Conservation (phyloP, 2,113 vertebrate genomes). For the Saimiri boliviensis region DNA sequence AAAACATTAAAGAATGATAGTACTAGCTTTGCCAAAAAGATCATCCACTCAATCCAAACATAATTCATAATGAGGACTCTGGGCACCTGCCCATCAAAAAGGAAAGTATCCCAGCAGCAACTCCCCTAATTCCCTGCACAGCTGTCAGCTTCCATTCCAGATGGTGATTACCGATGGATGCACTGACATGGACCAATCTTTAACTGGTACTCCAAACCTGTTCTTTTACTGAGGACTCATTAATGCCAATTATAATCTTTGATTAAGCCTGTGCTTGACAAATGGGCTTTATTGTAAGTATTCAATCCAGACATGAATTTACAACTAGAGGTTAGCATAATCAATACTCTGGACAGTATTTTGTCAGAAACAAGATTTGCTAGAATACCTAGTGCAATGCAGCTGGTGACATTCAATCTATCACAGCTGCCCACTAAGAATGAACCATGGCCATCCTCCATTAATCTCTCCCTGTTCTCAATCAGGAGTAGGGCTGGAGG, state of each 20-base stretch:
- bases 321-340: conserved; percentile 67
- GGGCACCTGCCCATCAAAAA: background rate
- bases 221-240: conserved; percentile 22
- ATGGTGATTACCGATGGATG: background rate
- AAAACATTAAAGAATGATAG: conserved; percentile 31
- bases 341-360: conserved; percentile 65
- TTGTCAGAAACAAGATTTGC: conserved; percentile 69
- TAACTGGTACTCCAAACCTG: conserved; percentile 49
- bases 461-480: conserved; percentile 54
- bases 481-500: conserved; percentile 35
- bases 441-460: conserved; percentile 6
- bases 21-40: conserved; percentile 25
- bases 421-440: conserved; percentile 53
- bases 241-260: conserved; percentile 75
- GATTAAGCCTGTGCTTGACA: conserved; percentile 67
- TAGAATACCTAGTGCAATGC: conserved; percentile 44
- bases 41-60: conserved; percentile 35
- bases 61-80: conserved; percentile 31
- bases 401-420: conserved; percentile 53
- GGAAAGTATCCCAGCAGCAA: background rate
- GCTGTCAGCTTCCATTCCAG: conserved; percentile 55
- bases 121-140: conserved; percentile 7
- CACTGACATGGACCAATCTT: conserved; percentile 11
- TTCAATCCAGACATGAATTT: conserved; percentile 64
- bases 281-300: conserved; percentile 55